Evolutionary conservation across 2,888 invertebrate species (phyloP).

Genomic region (Eilema griseolum): DNA sequence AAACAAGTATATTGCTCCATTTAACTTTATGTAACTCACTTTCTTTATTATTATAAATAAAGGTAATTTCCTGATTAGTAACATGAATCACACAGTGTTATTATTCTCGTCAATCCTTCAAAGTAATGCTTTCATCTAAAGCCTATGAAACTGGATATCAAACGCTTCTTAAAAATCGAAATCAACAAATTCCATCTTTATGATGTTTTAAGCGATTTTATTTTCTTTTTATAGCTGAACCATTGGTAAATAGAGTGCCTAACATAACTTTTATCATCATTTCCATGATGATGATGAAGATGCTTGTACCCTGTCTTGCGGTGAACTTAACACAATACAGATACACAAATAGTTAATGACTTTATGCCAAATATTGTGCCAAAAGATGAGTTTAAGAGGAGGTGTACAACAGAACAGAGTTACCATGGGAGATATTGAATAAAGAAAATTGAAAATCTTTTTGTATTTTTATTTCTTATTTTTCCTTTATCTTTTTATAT

Average conservation of each 20-base stretch:
- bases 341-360: conserved; percentile 41
- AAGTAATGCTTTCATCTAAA: neutral
- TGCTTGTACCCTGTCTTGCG: neutral
- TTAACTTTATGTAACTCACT: neutral
- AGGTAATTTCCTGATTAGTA: no score
- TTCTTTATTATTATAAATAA: neutral
- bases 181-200: neutral
- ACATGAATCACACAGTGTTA: no score
- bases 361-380: conserved; percentile 80
- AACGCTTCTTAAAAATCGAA: conserved; percentile 30
- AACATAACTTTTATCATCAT: neutral
- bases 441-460: conserved; percentile 69
- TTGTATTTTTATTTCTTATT: conserved; percentile 49
- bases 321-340: conserved; percentile 32
- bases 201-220: neutral
- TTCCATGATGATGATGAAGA: neutral
- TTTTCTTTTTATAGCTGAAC: neutral
- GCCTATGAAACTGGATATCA: conserved; percentile 9
- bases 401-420: conserved; percentile 59
- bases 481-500: neutral
- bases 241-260: neutral
- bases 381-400: conserved; percentile 64
- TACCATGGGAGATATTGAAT: conserved; percentile 76
- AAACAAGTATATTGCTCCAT: neutral
- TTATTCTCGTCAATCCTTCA: neutral